These are phyloP conservation scores for Chloropsis hardwickii DNA, from an alignment of 2,113 vertebrate genomes.

Conservation along the genomic window DNA sequence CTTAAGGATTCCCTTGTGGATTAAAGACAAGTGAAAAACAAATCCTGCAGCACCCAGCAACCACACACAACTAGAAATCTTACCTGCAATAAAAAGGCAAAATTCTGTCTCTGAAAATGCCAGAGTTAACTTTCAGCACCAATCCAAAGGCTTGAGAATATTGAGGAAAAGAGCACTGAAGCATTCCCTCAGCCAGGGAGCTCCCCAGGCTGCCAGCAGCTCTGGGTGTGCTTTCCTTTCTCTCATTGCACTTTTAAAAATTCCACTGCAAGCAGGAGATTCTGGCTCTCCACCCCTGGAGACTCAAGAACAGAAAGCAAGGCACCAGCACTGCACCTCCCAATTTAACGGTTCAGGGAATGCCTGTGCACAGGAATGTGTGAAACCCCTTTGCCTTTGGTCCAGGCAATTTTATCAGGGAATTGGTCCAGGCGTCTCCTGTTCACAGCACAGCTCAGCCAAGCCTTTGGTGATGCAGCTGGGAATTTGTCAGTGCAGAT, in stretches of 20 bases:
- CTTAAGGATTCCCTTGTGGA: background rate
- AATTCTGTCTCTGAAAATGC: background rate
- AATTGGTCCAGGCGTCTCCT: background rate
- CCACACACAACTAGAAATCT: rapidly evolving
- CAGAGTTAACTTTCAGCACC: background rate
- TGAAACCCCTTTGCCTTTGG: background rate
- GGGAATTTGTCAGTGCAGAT: background rate
- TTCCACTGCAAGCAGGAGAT: background rate
- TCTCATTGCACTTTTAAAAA: background rate
- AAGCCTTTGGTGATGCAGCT: background rate
- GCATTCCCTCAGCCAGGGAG: background rate
- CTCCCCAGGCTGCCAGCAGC: background rate
- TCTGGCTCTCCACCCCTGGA: background rate
- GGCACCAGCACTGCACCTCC: background rate
- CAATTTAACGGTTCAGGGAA: background rate
- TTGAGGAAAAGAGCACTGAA: background rate
- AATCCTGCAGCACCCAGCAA: rapidly evolving
- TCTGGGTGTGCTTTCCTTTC: background rate
- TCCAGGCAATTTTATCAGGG: background rate
- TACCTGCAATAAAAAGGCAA: background rate
- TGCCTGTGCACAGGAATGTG: background rate
- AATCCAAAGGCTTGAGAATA: background rate
- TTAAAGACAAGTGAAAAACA: background rate
- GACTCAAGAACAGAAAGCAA: background rate
- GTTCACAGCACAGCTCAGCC: background rate